Evolutionary conservation across 1,140 invertebrate species (phyloP).

Genomic region (Tetraneura akinire): DNA sequence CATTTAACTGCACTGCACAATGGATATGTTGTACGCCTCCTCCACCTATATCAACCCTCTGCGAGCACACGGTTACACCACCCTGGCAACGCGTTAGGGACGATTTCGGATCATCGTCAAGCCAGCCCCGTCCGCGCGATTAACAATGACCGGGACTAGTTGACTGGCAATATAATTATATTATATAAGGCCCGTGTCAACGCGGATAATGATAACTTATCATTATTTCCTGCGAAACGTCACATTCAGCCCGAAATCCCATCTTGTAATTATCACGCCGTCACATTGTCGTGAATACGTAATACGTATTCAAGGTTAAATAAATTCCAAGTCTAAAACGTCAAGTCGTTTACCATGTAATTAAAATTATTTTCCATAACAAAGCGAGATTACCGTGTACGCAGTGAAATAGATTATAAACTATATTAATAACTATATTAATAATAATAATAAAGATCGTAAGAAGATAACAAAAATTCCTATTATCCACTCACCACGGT

Average conservation of each 20-base stretch:
- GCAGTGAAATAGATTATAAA: neutral
- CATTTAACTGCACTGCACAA: slow-evolving; percentile 32
- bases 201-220: slow-evolving; percentile 3
- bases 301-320: neutral
- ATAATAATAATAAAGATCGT: too few relatives aligned
- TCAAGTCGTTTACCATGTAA: neutral
- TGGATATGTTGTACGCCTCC: neutral
- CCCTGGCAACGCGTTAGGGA: too few relatives aligned
- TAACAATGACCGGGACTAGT: neutral
- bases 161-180: neutral
- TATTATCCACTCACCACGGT: too few relatives aligned
- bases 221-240: slow-evolving; percentile 25
- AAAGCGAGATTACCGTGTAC: neutral
- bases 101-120: neutral
- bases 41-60: too few relatives aligned
- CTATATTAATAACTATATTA: neutral
- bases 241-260: neutral
- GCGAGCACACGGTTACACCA: too few relatives aligned
- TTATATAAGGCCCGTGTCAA: neutral
- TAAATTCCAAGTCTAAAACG: neutral
- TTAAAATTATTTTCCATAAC: neutral
- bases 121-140: neutral
- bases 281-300: neutral
- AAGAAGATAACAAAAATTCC: too few relatives aligned
- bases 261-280: neutral